Base-by-base conservation (phyloP, 2,888 invertebrate genomes). In the Julus scanicus region DNA sequence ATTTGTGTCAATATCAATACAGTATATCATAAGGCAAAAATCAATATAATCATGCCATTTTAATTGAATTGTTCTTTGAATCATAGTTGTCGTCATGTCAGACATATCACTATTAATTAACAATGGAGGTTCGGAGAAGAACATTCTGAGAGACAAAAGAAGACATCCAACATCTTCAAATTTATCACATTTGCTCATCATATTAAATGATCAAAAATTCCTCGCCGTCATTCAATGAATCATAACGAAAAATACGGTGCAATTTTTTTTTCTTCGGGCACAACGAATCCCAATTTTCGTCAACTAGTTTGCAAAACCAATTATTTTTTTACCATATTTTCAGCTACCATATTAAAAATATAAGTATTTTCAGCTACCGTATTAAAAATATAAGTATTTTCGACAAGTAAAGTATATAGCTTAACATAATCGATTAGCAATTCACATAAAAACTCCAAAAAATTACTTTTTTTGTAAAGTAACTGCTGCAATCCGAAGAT, bases 21-120 rank as follows among this genome's bases (percentile, higher is more conserved):
- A 44, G 6, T 44, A 6, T 44, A 44, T 5, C 44, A 44, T 44
- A 44, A 44, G 6, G 3, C n/a, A 63, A 63, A 53, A 63, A 63
- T 63, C 63, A 63, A 63, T 63, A 63, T 63, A 63, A 63, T n/a
- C n/a, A 63, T 63, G 63, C n/a, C n/a, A n/a, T 63, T 63, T 63
- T 63, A 63, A 63, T 63, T 63, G 63, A 63, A 63, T 63, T n/a
- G 63, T 63, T 63, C 63, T n/a, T 2, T 44, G 44, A 44, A 44
- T 44, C 63, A 63, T 17, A 63, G n/a, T n/a, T 63, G 63, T n/a
- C 17, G n/a, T 63, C 63, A 63, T 17, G 17, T n/a, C 63, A n/a
- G 63, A 63, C n/a, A 63, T 63, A n/a, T 63, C 63, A 5, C n/a
- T 63, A 63, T 63, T 63, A 63, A 63, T 63, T 63, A 63, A 63